A percentile compares a stretch with the other conserved stretches of the same genome.
Evolutionary conservation across 2,888 invertebrate genomes (phyloP).

Genomic region (Erebia palarica): DNA sequence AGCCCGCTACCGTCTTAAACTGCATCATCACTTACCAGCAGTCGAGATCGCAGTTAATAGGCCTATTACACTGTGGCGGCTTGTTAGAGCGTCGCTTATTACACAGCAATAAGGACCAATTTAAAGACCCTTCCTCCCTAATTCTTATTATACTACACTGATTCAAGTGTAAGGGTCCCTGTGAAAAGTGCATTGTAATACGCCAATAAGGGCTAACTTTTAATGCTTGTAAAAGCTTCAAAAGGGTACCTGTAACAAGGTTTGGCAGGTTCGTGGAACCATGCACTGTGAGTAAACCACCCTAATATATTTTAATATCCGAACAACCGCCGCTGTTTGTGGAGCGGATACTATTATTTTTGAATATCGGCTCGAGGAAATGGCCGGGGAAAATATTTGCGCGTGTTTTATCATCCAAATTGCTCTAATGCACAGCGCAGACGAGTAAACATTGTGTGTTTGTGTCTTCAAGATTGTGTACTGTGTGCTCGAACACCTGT

Average conservation of each 20-base stretch:
- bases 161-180: too few species aligned
- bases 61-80: too few species aligned
- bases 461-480: constrained; percentile 36
- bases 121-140: too few species aligned
- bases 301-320: constrained; percentile 46
- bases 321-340: constrained; percentile 36
- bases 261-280: not conserved
- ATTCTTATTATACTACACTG: too few species aligned
- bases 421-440: constrained; percentile 46
- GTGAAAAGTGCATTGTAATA: too few species aligned
- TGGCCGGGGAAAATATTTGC: constrained; percentile 46
- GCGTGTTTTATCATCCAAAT: constrained; percentile 50
- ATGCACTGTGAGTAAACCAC: constrained; percentile 2
- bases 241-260: too few species aligned
- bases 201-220: too few species aligned
- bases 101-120: too few species aligned
- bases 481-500: not conserved
- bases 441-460: constrained; percentile 38
- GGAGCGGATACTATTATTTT: constrained; percentile 46
- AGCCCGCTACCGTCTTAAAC: too few species aligned
- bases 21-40: too few species aligned
- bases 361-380: constrained; percentile 42
- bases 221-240: not conserved
- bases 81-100: too few species aligned
- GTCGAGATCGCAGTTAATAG: not conserved